These are phyloP conservation scores for Macrobrachium nipponense DNA, from an alignment of 1,140 invertebrate species.

Conservation along the genomic window DNA sequence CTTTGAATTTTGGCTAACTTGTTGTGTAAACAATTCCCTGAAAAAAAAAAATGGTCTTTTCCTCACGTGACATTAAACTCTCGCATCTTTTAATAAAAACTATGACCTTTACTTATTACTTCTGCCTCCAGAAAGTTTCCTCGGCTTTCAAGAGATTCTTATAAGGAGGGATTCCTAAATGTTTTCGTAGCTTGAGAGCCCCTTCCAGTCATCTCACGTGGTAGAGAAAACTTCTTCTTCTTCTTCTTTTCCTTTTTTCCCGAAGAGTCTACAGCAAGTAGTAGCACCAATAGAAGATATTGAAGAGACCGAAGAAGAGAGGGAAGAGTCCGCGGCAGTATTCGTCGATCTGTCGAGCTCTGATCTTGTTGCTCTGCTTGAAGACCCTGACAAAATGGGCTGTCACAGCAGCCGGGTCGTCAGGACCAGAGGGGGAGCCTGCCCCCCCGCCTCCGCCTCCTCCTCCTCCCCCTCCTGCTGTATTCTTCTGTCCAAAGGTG, in stretches of 20 bases:
- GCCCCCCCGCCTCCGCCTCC: not conserved
- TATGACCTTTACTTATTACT: too few species aligned
- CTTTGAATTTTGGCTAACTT: too few species aligned
- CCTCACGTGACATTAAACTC: too few species aligned
- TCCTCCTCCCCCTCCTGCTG: not conserved
- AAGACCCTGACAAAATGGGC: constrained; percentile 40
- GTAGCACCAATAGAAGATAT: constrained; percentile 59
- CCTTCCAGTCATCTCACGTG: not conserved
- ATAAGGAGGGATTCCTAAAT: too few species aligned
- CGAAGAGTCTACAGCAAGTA: constrained; percentile 43
- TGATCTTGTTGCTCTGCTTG: constrained; percentile 51
- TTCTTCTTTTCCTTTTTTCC: not conserved
- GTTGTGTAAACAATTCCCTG: too few species aligned
- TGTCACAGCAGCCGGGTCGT: constrained; percentile 23
- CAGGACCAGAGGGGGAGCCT: constrained; percentile 9
- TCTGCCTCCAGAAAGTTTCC: too few species aligned
- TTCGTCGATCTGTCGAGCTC: constrained; percentile 53
- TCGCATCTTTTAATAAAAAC: too few species aligned
- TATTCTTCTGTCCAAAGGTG: constrained; percentile 14
- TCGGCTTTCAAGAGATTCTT: too few species aligned
- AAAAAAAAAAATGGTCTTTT: too few species aligned
- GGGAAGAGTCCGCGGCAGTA: constrained; percentile 56
- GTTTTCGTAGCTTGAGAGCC: too few species aligned
- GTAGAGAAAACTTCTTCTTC: not conserved
- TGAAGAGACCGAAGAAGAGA: constrained; percentile 55